Percentiles rank a stretch among this genome's conserved stretches.
Evolutionary conservation across 2,888 invertebrate species (phyloP).

Genomic region (Pyrochroa serraticornis): DNA sequence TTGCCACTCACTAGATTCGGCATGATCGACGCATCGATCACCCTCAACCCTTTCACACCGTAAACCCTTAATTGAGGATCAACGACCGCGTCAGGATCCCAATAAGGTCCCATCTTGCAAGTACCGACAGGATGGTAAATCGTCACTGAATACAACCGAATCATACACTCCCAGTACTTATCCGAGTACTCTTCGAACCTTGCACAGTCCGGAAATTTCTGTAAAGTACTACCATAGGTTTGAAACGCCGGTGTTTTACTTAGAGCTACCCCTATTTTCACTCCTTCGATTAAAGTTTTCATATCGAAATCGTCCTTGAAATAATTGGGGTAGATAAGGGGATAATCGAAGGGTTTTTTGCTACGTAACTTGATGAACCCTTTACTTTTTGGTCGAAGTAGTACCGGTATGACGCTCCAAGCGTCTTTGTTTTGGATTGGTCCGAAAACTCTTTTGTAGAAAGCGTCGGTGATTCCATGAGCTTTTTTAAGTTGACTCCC

Average conservation of each 20-base stretch:
- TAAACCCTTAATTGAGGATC: constrained; percentile 80
- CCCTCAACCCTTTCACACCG: constrained; percentile 77
- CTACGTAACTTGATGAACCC: constrained; percentile 83
- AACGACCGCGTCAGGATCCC: constrained; percentile 84
- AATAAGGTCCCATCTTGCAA: constrained; percentile 87
- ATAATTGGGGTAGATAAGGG: constrained; percentile 92
- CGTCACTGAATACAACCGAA: constrained; percentile 79
- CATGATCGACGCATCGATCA: constrained; percentile 87
- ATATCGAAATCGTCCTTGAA: constrained; percentile 81
- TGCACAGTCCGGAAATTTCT: constrained; percentile 80
- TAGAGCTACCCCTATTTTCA: constrained; percentile 81
- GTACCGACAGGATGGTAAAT: constrained; percentile 86
- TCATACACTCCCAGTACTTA: constrained; percentile 87
- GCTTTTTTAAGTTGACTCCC: constrained; percentile 81
- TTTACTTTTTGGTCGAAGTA: constrained; percentile 81
- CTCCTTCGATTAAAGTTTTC: constrained; percentile 81
- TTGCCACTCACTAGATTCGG: constrained; percentile 85
- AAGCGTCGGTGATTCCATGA: constrained; percentile 75
- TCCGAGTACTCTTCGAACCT: constrained; percentile 73
- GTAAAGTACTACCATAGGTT: constrained; percentile 73
- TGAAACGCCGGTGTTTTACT: constrained; percentile 80
- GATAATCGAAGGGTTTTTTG: constrained; percentile 85
- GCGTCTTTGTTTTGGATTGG: constrained; percentile 78
- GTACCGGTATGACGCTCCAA: constrained; percentile 84
- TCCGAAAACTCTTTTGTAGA: constrained; percentile 76